These are phyloP conservation scores for Acanthosoma haemorrhoidale DNA, from an alignment of 2,888 invertebrate genomes.

Conservation along the genomic window DNA sequence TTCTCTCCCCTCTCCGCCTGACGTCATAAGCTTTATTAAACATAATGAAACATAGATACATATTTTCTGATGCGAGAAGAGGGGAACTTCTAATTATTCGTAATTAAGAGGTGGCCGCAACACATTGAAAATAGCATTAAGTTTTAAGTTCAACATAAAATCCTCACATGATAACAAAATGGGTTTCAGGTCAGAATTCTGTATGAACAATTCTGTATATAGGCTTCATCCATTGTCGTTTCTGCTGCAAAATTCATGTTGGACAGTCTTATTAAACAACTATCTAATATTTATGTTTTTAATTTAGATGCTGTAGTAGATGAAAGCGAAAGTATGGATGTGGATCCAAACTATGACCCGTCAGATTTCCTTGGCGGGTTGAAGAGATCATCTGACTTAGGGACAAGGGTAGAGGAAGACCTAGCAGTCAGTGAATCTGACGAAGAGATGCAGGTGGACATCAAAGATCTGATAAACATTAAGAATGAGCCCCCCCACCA, in stretches of 20 bases:
- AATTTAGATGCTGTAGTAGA: constrained; percentile 23
- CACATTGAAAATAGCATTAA: no score
- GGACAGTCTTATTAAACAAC: no score
- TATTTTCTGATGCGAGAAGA: no score
- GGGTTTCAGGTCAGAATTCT: background rate
- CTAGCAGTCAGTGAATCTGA: constrained; percentile 74
- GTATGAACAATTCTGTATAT: background rate
- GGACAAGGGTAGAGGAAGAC: constrained; percentile 59
- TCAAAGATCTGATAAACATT: constrained; percentile 41
- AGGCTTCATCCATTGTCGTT: background rate
- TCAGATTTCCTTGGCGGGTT: constrained; percentile 64
- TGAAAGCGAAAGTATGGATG: constrained; percentile 59
- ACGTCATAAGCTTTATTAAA: no score
- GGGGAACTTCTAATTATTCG: no score
- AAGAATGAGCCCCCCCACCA: constrained; percentile 41
- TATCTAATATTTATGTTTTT: no score
- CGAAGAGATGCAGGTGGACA: constrained; percentile 50
- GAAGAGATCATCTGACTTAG: constrained; percentile 48
- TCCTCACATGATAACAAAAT: background rate
- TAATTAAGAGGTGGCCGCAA: no score
- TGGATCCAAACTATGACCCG: constrained; percentile 79
- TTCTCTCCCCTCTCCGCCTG: no score
- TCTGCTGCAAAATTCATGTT: background rate
- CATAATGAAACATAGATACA: no score
- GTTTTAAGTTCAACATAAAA: no score